A percentile compares a stretch with the other conserved stretches of the same genome.
Evolutionary conservation across 2,113 vertebrate genomes (phyloP).

Genomic region (Sprattus sprattus): DNA sequence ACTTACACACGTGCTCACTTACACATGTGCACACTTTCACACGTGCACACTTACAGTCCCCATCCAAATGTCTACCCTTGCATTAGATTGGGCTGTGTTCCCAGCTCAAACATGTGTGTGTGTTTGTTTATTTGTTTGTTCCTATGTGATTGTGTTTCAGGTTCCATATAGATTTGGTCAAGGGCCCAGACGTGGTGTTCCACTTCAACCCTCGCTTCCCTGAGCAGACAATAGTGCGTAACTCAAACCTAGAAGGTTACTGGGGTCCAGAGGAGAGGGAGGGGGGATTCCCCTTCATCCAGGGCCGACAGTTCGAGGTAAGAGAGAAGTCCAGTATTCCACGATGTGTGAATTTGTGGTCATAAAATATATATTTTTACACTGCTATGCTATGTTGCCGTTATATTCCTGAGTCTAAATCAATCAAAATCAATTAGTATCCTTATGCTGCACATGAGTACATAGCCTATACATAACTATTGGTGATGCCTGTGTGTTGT

Average conservation of each 20-base stretch:
- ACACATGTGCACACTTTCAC: too few relatives aligned
- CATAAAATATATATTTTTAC: not conserved
- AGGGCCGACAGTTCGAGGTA: constrained; percentile 75
- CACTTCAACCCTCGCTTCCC: constrained; percentile 76
- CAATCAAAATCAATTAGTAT: too few relatives aligned
- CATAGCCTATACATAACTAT: too few relatives aligned
- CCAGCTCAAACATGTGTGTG: not conserved
- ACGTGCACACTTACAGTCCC: too few relatives aligned
- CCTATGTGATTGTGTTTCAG: constrained; percentile 47
- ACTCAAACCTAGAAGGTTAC: constrained; percentile 64
- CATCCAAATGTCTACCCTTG: too few relatives aligned
- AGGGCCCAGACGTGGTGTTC: constrained; percentile 68
- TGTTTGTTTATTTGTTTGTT: not conserved
- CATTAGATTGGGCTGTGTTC: too few relatives aligned
- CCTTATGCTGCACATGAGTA: too few relatives aligned
- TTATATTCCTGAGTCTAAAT: too few relatives aligned
- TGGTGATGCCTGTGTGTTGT: not conserved
- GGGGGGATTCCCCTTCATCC: constrained; percentile 67
- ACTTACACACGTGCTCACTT: too few relatives aligned
- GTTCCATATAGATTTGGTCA: constrained; percentile 74
- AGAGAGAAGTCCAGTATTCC: not conserved
- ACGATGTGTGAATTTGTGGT: not conserved
- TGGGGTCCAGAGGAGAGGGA: constrained; percentile 77
- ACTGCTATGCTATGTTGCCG: not conserved
- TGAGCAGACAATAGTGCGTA: constrained; percentile 68